Conservation (phyloP, 2,113 vertebrate genomes). For the Theropithecus gelada region DNA sequence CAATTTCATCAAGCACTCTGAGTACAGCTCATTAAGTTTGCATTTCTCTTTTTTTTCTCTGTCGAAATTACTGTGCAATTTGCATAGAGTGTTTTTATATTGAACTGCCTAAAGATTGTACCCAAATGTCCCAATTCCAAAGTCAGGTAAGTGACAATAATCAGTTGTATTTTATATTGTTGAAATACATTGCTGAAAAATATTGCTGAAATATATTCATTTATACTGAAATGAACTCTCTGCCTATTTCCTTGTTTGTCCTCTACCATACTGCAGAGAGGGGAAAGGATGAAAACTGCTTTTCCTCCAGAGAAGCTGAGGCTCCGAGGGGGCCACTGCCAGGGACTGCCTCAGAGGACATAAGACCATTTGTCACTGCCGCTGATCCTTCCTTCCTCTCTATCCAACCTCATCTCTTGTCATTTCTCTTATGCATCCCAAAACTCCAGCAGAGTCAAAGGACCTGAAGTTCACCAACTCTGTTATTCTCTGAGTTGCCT, state of each 20-base stretch:
- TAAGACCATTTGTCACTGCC: not conserved
- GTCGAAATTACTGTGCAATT: conserved; percentile 41
- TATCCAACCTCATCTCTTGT: not conserved
- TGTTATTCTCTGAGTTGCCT: not conserved
- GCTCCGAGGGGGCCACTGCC: not conserved
- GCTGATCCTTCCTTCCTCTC: not conserved
- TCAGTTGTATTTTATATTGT: conserved; percentile 27
- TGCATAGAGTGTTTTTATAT: not conserved
- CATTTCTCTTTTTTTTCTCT: not conserved
- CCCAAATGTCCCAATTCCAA: conserved; percentile 41
- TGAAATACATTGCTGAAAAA: conserved; percentile 25
- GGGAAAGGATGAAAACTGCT: not conserved
- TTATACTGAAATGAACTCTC: not conserved
- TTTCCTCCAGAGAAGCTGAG: not conserved
- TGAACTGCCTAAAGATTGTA: conserved; percentile 1
- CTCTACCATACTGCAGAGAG: not conserved
- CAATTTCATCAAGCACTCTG: conserved; percentile 13
- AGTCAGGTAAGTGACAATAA: conserved; percentile 47
- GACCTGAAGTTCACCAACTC: not conserved
- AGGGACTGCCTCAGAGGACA: not conserved
- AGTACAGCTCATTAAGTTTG: conserved; percentile 42
- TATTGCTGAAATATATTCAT: conserved; percentile 44
- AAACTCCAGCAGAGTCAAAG: not conserved
- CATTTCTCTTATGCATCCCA: not conserved
- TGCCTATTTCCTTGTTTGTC: not conserved